Evolutionary conservation across 2,888 invertebrate genomes (phyloP), one percentile per base, ranked within the genome.

Genomic region (Cerceris rybyensis): DNA sequence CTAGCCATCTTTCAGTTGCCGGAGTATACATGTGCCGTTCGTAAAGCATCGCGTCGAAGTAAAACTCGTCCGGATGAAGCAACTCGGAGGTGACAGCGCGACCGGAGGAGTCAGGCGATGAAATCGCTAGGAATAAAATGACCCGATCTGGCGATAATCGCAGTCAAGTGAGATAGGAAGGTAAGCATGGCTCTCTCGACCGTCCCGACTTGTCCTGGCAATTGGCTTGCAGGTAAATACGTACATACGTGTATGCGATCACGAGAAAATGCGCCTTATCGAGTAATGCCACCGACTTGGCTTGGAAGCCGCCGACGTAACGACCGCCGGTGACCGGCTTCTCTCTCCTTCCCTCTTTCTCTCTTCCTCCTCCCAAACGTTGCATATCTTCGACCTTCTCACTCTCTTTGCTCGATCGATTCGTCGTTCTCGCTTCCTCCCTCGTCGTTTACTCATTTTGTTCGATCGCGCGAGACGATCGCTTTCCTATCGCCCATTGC

Each of bases 181-280:
- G 64, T 75, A 70, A 46, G 54, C 59, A 64, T n/a, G 57, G 39
- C 49, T 61, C 52, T 39, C n/a, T 61, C 17, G 14, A 14, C 17
- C 28, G 52, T 69, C 52, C 58, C 17, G 42, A 52, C 52, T 54
- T 17, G 68, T 28, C 17, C 42, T 54, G 46, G 63, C 55, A 61
- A 46, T 61, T 70, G 69, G 54, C 17, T 61, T 16, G 41, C 13
- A 42, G 28, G 17, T 55, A 50, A 6, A 50, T 50, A 50, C n/a
- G n/a, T 50, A n/a, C 13, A 7, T 58, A 58, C 67, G 16, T 59
- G 39, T 70, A 63, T 65, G 52, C 43, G 71, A 42, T 67, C 67
- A 39, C 72, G 67, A 75, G 76, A 76, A 76, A 76, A 71, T 76
- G 68, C 76, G 71, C 76, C 76, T 72, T 76, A 76, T 76, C 71